These are phyloP conservation scores for Odontamblyopus rebecca DNA, from an alignment of 2,797 vertebrate genomes.

Conservation along the genomic window DNA sequence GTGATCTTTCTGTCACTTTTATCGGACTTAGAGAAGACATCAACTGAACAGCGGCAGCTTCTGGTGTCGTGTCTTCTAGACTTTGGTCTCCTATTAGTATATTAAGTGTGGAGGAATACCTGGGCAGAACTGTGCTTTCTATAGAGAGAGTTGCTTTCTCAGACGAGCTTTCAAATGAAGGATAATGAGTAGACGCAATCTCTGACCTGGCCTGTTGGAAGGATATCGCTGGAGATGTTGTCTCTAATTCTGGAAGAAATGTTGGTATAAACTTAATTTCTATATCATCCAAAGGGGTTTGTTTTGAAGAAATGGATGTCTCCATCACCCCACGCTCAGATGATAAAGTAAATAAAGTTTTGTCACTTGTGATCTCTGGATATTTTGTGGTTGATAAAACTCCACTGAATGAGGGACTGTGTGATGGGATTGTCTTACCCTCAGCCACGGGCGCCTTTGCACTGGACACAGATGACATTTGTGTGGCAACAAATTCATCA, in stretches of 20 bases:
- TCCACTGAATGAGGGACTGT: slow-evolving; percentile 20
- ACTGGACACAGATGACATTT: slow-evolving; percentile 13
- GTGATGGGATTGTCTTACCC: slow-evolving; percentile 9
- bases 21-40: slow-evolving; percentile 7
- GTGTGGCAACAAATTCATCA: slow-evolving; percentile 13
- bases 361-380: slow-evolving; percentile 29
- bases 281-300: slow-evolving; percentile 31
- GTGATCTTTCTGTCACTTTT: slow-evolving; percentile 12
- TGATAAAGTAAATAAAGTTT: slow-evolving; percentile 13
- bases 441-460: slow-evolving; percentile 21
- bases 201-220: slow-evolving; percentile 59
- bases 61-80: slow-evolving; percentile 22
- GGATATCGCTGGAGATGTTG: slow-evolving; percentile 24
- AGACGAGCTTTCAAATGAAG: slow-evolving; percentile 31
- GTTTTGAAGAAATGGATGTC: slow-evolving; percentile 5
- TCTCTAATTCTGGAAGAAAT: slow-evolving; percentile 38
- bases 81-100: slow-evolving; percentile 20
- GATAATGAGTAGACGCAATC: slow-evolving; percentile 44
- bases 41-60: slow-evolving; percentile 11
- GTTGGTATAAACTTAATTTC: slow-evolving; percentile 46
- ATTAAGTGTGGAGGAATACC: background rate
- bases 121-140: slow-evolving; percentile 31
- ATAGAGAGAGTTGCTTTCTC: slow-evolving; percentile 31
- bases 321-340: background rate
- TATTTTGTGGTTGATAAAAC: slow-evolving; percentile 19